Percentiles rank a stretch among this genome's conserved stretches.
These are phyloP conservation scores for Drosophila teissieri DNA, from an alignment of 1,140 invertebrate genomes.

Conservation along the genomic window DNA sequence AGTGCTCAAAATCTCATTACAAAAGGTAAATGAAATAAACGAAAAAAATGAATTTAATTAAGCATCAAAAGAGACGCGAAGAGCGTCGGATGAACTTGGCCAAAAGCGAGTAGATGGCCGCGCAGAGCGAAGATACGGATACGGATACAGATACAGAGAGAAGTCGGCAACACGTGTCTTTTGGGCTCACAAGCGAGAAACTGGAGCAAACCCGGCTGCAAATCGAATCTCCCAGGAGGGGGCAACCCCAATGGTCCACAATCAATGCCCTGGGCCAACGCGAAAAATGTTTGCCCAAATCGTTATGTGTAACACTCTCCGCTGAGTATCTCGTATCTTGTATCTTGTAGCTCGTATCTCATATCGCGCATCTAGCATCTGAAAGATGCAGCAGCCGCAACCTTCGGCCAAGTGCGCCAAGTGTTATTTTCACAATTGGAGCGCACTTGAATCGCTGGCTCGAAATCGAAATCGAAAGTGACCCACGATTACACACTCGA, in stretches of 20 bases:
- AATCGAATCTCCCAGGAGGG: constrained; percentile 39
- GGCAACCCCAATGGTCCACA: constrained; percentile 16
- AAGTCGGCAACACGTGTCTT: constrained; percentile 42
- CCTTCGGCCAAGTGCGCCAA: constrained; percentile 72
- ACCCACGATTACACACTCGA: constrained; percentile 70
- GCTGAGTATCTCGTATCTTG: constrained; percentile 17
- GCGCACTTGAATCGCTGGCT: constrained; percentile 65
- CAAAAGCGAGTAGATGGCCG: constrained; percentile 32
- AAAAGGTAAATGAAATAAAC: constrained; percentile 71
- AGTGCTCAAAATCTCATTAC: constrained; percentile 75
- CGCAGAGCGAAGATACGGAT: constrained; percentile 10
- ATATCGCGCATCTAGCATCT: constrained; percentile 12
- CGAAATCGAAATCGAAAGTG: constrained; percentile 80
- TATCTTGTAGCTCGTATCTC: constrained; percentile 2
- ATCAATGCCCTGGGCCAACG: constrained; percentile 17
- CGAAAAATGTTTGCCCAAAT: not conserved
- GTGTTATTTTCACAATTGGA: constrained; percentile 82
- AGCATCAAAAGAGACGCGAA: constrained; percentile 67
- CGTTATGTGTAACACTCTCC: constrained; percentile 53
- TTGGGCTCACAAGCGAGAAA: constrained; percentile 54
- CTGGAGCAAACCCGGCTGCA: constrained; percentile 56
- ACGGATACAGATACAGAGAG: constrained; percentile 12
- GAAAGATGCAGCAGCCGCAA: constrained; percentile 56
- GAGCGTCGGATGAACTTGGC: constrained; percentile 24
- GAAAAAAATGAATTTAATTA: constrained; percentile 77